Evolutionary conservation across 2,888 invertebrate species (phyloP), one percentile per base, ranked within the genome.

Genomic region (Pammene fasciana): DNA sequence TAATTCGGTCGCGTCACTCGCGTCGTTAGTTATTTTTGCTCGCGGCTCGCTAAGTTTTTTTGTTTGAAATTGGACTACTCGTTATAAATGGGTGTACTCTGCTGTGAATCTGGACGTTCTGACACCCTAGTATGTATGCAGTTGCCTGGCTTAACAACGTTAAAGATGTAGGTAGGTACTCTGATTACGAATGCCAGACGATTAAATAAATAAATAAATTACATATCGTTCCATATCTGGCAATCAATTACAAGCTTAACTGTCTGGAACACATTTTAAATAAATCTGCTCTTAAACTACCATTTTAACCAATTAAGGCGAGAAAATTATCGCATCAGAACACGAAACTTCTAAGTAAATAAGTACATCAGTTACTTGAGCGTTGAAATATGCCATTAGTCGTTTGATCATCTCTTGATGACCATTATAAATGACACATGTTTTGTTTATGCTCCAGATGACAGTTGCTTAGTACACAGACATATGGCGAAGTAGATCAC

Each of bases 381-480:
- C 59, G 66, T 57, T 59, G 43, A 52, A 46, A 55, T 18, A 41
- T 60, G 60, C 48, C 26, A 55, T 26, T 61, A 67, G 9, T 7
- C 67, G 54, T 5, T 36, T 43, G 45, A 55, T 54, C n/a, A 48
- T 55, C 48, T 18, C 14, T 36, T 48, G 41, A 65, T 34, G 67
- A 55, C 61, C 46, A 14, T 6, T 48, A 54, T 46, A 46, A 67
- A 60, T 36, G 60, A 48, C 60, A 48, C 11, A 56, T 60, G 46
- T 36, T 48, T 34, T 46, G 16, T 16, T 67, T 41, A 67, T 14
- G 46, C 11, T 46, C 55, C 52, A 61, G n/a, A 26, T 55, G 57
- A 59, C 41, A 50, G 26, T 41, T 48, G 48, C 48, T 48, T 48
- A 18, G 16, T 18, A 48, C 16, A 48, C 3, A 48, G 16, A 48